Evolutionary conservation across 1,140 invertebrate genomes (phyloP).

Genomic region (Philaenus spumarius): DNA sequence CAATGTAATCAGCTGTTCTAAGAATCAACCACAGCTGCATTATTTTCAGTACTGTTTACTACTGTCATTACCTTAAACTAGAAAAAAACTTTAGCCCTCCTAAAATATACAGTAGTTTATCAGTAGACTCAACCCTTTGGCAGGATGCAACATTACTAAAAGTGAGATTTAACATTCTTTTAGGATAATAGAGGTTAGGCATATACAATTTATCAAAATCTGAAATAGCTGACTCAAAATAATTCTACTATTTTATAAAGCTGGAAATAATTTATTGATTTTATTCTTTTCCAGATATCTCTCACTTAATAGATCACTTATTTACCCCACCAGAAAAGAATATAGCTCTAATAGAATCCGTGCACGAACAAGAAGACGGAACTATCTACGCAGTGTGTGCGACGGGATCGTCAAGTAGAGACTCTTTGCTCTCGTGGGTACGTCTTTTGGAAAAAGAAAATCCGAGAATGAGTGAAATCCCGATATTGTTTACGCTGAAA

Average conservation of each 20-base stretch:
- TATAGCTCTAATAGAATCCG: constrained; percentile 22
- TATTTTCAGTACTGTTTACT: too few relatives aligned
- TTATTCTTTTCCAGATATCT: constrained; percentile 34
- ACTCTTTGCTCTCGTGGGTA: constrained; percentile 90
- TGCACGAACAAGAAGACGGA: constrained; percentile 94
- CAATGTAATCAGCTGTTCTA: too few relatives aligned
- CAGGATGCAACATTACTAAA: too few relatives aligned
- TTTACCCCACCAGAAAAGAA: not conserved
- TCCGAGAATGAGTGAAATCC: constrained; percentile 49
- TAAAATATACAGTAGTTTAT: too few relatives aligned
- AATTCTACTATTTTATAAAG: not conserved
- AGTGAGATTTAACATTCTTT: too few relatives aligned
- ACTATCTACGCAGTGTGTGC: constrained; percentile 80
- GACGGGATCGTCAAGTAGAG: constrained; percentile 82
- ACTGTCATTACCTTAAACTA: too few relatives aligned
- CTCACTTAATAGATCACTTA: constrained; percentile 23
- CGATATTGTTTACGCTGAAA: constrained; percentile 21
- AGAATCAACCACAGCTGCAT: too few relatives aligned
- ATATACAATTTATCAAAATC: too few relatives aligned
- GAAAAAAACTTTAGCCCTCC: too few relatives aligned
- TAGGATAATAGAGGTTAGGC: too few relatives aligned
- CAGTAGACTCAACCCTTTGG: too few relatives aligned
- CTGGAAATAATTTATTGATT: not conserved
- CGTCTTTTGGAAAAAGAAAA: constrained; percentile 74
- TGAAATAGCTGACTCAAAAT: too few relatives aligned